These are phyloP conservation scores for Ganaspis sp. DNA, from an alignment of 1,140 invertebrate genomes.

Conservation along the genomic window DNA sequence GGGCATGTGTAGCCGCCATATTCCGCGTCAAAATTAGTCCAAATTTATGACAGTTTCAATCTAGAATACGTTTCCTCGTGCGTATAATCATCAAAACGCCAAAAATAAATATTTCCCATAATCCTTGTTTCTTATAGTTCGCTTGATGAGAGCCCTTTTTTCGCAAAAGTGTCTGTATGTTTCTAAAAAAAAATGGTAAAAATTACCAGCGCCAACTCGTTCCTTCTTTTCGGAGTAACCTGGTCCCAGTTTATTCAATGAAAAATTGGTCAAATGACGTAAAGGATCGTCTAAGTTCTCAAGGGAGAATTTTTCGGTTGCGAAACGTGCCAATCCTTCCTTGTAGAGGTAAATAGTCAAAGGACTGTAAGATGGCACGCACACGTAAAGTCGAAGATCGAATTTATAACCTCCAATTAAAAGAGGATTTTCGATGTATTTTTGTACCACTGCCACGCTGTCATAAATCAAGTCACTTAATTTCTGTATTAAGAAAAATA, in stretches of 20 bases:
- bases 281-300: slow-evolving; percentile 90
- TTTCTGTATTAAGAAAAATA: slow-evolving; percentile 77
- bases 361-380: slow-evolving; percentile 88
- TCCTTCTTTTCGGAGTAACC: slow-evolving; percentile 88
- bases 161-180: too few relatives aligned
- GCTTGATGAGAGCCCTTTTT: too few relatives aligned
- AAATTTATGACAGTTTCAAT: too few relatives aligned
- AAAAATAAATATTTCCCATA: too few relatives aligned
- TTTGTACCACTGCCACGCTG: slow-evolving; percentile 85
- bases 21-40: too few relatives aligned
- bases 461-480: slow-evolving; percentile 86
- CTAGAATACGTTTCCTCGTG: too few relatives aligned
- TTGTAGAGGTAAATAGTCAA: slow-evolving; percentile 89
- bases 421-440: slow-evolving; percentile 90
- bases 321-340: slow-evolving; percentile 87
- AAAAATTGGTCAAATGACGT: slow-evolving; percentile 93
- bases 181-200: too few relatives aligned
- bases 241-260: slow-evolving; percentile 87
- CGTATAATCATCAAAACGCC: too few relatives aligned
- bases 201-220: slow-evolving; percentile 84
- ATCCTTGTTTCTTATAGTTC: too few relatives aligned
- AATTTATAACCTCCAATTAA: slow-evolving; percentile 93
- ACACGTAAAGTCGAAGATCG: slow-evolving; percentile 89
- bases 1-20: too few relatives aligned
- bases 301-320: slow-evolving; percentile 89